Evolutionary conservation across 2,113 vertebrate species (phyloP).

Genomic region (Rynchops niger): DNA sequence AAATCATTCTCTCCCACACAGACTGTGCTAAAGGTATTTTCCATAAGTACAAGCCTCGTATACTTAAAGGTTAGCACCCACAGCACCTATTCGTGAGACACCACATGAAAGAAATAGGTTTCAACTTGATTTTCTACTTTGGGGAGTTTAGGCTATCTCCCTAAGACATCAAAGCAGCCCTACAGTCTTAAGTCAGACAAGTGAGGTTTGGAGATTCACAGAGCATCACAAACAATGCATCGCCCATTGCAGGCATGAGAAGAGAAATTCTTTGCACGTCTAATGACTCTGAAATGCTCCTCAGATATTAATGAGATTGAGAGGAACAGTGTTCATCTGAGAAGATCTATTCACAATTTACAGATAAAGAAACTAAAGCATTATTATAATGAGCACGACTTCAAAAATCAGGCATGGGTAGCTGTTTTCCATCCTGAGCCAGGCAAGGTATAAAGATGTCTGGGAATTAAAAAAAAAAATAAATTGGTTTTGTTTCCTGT

Average conservation of each 20-base stretch:
- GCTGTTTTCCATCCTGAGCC: not conserved
- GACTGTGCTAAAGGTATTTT: conserved; percentile 45
- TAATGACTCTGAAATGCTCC: not conserved
- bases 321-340: not conserved
- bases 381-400: not conserved
- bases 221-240: not conserved
- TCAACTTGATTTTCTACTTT: conserved; percentile 47
- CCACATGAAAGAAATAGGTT: conserved; percentile 60
- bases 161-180: not conserved
- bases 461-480: not conserved
- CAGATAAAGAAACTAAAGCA: not conserved
- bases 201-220: not conserved
- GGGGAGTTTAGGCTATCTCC: not conserved
- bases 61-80: not conserved
- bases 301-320: not conserved
- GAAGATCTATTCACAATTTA: not conserved
- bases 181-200: not conserved
- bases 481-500: not conserved
- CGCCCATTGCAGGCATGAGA: not conserved
- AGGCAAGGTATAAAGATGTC: not conserved
- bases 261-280: not conserved
- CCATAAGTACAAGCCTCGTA: not conserved
- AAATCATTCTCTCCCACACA: conserved; percentile 4
- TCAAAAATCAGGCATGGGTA: not conserved
- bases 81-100: not conserved